Conservation (phyloP, 2,113 vertebrate genomes). For the Gobio gobio region DNA sequence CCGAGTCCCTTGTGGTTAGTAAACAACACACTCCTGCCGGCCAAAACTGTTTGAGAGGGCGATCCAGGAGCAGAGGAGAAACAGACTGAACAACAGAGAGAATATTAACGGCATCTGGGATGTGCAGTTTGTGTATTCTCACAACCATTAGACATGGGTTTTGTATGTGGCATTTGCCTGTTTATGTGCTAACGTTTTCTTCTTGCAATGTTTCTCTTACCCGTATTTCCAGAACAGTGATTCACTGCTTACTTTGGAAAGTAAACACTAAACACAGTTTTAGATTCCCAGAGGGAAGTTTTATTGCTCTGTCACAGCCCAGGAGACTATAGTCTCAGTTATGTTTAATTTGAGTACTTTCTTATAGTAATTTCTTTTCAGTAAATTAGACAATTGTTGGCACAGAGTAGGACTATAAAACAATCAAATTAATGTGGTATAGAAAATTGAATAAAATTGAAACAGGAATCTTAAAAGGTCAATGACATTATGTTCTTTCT, state of each 20-base stretch:
- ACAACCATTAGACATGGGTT: conserved; percentile 31
- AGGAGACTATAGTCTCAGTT: background rate
- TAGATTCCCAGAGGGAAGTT: background rate
- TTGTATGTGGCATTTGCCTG: conserved; percentile 3
- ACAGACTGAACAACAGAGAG: conserved; percentile 31
- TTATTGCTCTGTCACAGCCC: conserved; percentile 6
- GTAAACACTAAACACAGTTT: conserved; percentile 21
- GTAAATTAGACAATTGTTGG: background rate
- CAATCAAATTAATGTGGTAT: background rate
- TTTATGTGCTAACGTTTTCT: background rate
- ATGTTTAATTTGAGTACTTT: background rate
- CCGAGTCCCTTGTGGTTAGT: conserved; percentile 45
- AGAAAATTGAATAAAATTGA: too few relatives aligned
- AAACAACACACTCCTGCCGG: conserved; percentile 47
- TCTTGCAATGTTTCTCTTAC: background rate
- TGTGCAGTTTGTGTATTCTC: conserved; percentile 41
- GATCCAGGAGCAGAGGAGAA: conserved; percentile 12
- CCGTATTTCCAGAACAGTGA: conserved; percentile 11
- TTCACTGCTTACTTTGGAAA: conserved; percentile 6
- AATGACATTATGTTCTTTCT: background rate
- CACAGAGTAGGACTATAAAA: background rate
- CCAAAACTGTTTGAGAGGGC: conserved; percentile 10
- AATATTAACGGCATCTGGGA: conserved; percentile 29
- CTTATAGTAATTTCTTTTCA: too few relatives aligned
- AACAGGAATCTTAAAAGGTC: background rate